Base-by-base conservation (phyloP, 2,888 invertebrate species). In the Autographa gamma region DNA sequence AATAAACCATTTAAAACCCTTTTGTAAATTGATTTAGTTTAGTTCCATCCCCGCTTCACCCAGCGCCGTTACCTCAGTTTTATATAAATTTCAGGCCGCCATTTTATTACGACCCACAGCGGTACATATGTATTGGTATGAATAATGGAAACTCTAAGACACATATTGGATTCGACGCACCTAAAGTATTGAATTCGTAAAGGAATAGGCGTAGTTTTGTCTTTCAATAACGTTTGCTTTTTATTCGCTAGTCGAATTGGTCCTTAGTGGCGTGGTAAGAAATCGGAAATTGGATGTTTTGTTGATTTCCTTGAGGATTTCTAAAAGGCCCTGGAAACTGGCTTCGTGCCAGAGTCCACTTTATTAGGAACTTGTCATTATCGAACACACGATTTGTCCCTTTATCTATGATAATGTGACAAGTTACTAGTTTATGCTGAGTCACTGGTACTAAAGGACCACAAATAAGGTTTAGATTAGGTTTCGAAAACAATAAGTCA, bases 71-170 rank as follows among this genome's bases (percentile, higher is more conserved):
- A 63, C 81, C 83, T 82, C 65, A 74, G 77, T 77, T 83, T 82
- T 84, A 86, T 86, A 87, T 86, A 88, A 80, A 85, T 86, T 87
- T 85, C 80, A 77, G 80, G 77, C 65, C 69, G 66, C 80, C 68
- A 79, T 86, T 87, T 86, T 87, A 88, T 85, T 85, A 82, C 84
- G 70, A 76, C 73, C 79, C 79, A 66, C 79, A 60, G 63, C 78
- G 63, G 83, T 80, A 85, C 73, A 80, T 77, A 78, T 83, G 86
- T 91, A 91, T 90, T 90, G 87, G 84, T 89, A 91, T 91, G 90
- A 91, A 91, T 91, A 90, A 91, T 90, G 91, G 88, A 91, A 87
- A 81, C 73, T 81, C 82, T 82, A 74, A 84, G 80, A 87, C 86
- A 87, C 82, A 90, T 90, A 89, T 90, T 88, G 90, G 89, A 89